Evolutionary conservation across 2,888 invertebrate species (phyloP).

Genomic region (Buathra laborator): DNA sequence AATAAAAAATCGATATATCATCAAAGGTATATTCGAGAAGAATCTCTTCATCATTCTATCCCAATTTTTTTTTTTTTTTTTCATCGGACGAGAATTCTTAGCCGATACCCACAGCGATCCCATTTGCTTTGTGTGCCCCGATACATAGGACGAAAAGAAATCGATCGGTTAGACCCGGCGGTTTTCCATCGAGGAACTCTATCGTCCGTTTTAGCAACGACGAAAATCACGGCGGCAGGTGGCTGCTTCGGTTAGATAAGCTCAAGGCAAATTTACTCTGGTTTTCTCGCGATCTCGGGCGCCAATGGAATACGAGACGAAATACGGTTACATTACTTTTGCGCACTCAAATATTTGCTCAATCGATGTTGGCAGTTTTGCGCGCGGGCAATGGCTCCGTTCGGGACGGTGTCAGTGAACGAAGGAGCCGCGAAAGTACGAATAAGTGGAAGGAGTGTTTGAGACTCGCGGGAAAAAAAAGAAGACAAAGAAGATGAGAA

Average conservation of each 20-base stretch:
- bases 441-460: constrained; percentile 18
- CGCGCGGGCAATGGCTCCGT: constrained; percentile 22
- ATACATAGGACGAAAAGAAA: neutral
- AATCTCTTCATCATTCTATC: neutral
- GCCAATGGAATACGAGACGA: constrained; percentile 68
- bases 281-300: constrained; percentile 55
- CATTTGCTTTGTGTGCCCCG: neutral
- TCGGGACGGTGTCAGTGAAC: neutral
- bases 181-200: neutral
- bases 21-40: neutral
- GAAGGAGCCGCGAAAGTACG: constrained; percentile 15
- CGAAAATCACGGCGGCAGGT: constrained; percentile 41
- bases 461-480: neutral
- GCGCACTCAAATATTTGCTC: constrained; percentile 77
- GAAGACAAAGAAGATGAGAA: constrained; percentile 31
- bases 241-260: constrained; percentile 72
- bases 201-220: constrained; percentile 17
- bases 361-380: constrained; percentile 73
- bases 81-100: neutral
- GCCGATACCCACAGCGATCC: neutral
- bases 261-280: constrained; percentile 75
- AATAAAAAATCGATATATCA: neutral
- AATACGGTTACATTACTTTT: constrained; percentile 71
- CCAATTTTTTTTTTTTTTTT: neutral
- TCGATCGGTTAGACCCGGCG: neutral